Base-by-base conservation (phyloP, 2,888 invertebrate genomes). In the Tupiocoris notatus region DNA sequence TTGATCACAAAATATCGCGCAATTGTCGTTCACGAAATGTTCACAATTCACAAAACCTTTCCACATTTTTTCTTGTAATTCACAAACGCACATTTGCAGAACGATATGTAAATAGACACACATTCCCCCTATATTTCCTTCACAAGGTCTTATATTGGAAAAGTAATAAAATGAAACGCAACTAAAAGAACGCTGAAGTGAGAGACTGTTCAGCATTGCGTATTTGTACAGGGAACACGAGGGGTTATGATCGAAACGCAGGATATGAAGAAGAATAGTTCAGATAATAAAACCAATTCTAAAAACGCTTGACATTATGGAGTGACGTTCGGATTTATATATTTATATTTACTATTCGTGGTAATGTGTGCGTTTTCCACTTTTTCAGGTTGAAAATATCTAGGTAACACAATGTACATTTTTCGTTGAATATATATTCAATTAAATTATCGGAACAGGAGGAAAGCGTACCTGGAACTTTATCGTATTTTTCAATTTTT, bases 251-350 rank as follows among this genome's bases (percentile, higher is more conserved):
- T 39, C 6, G 18, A 70, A 59, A 59, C 18, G 62, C 59, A 20
- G 21, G 1, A 56, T 54, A 24, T 25, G 17, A 65, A 24, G 25
- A 65, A 61, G 17, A 1, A 75, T 39, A 75, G n/a, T n/a, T n/a
- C n/a, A n/a, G n/a, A n/a, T n/a, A n/a, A n/a, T n/a, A 76, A 70
- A 75, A 18, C 67, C 63, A 63, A 76, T 76, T 76, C 76, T 76
- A 76, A 76, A 76, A 61, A 25, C 67, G 59, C 61, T 67, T 61
- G 57, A 54, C 58, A 66, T 18, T 59, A 61, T 18, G 22, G 16
- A 71, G 25, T 56, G 70, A 76, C 68, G 18, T 62, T 76, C 63
- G 23, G 57, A 68, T 70, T 39, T 7, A 70, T 63, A 63, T 71
- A 76, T 64, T 64, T 63, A 71, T 76, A 70, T 76, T 58, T 67